Base-by-base conservation (phyloP, 2,797 vertebrate genomes). In the Semotilus atromaculatus region DNA sequence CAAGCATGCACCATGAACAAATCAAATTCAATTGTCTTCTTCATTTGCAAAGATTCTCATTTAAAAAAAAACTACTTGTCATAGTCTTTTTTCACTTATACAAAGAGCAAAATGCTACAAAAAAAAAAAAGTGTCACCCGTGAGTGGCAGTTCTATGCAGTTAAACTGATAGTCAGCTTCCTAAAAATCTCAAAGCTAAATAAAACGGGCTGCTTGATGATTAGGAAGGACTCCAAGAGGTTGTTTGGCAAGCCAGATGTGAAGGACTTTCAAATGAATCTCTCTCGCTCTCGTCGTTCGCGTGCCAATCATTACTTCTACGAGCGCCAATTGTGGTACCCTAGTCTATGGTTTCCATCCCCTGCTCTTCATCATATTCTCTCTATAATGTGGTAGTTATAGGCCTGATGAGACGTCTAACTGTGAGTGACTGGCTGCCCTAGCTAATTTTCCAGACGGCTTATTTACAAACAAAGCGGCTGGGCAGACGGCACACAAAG, bases 381-480 rank as follows among this genome's bases (percentile, higher is more conserved):
- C 53, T 73, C 38, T 67, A 23, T 84, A 62, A 67, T 72, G 64
- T 36, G 23, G 8, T 48, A 53, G 62, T 79, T 79, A 38, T 38
- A 38, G 66, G 29, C 67, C 83, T 58, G 67, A 84, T 84, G 75
- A 79, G 75, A 84, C 40, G 16, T 60, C 67, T 82, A 60, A 73
- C 67, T 82, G 29, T 78, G 73, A 82, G 78, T 72, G 64, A 72
- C 51, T 73, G 73, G 89, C 86, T 89, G 88, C 77, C 87, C 87
- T 89, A 48, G 82, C 88, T 88, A 88, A 88, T 91, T 93, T 92
- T 93, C 89, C 78, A 40, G 88, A 90, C 88, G 80, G 89, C 90
- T 92, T 94, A 92, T 93, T 93, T 93, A 92, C 89, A 64, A 93
- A 88, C 90, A 91, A 91, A 90, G 82, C 48, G 43, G 75, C 83